Evolutionary conservation across 2,797 vertebrate genomes (phyloP), one percentile per base, ranked within the genome.

Genomic region (Neoniphon sammara): DNA sequence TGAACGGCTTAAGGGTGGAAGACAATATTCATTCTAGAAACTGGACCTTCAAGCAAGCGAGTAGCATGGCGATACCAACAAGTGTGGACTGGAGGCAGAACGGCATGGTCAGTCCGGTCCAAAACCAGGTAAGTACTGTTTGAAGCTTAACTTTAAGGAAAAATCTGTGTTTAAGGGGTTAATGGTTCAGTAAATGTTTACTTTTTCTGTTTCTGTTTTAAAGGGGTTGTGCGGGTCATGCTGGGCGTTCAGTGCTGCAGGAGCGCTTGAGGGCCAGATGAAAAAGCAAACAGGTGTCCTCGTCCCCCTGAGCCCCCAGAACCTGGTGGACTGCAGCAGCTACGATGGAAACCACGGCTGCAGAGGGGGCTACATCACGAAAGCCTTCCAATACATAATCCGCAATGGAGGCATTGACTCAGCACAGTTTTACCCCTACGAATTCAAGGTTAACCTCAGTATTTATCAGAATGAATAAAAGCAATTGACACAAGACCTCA

Each of bases 41-140:
- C 57, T 4, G 31, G 0, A 82, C 77, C 0, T 81, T 70, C 58
- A 89, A 0, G 0, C 46, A 73, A 1, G 18, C 0, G 0, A 21
- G 54, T 0, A 34, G 46, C 1, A 2, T 20, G 0, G 1, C 5
- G 0, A 0, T 87, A 42, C 96, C 96, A 0, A 70, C 70, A 10
- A 84, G 68, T 4, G 4, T 97, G 73, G 95, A 97, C 91, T 97
- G 96, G 96, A 91, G 94, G 70, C 87, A 90, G 31, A 83, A 76
- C 1, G 96, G 95, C 0, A 91, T 95, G 0, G 96, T 98, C 65
- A 95, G 94, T 0, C 78, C 91, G 0, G 94, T 97, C 61, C 94
- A 93, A 85, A 90, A 95, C 82, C 96, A 97, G 93, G 96, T 96
- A 27, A 66, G n/a, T n/a, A n/a, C n/a, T n/a, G n/a, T n/a, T n/a